Evolutionary conservation across 2,888 invertebrate genomes (phyloP), one percentile per base, ranked within the genome.

Genomic region (Lapara coniferarum): DNA sequence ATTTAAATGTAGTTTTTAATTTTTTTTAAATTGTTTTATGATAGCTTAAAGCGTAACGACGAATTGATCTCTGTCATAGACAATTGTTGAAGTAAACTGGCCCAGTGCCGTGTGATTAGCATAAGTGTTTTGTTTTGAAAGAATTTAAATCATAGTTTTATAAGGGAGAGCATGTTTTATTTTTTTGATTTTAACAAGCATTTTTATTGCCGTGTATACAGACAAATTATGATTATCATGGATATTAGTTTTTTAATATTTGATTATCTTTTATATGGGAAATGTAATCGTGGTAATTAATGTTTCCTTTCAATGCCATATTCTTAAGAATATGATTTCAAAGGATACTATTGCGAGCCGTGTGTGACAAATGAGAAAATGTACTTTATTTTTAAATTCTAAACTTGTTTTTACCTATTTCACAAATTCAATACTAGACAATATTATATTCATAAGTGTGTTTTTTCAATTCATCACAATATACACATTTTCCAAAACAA

Each of bases 31-130:
- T 80, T 79, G 83, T 87, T 88, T 88, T 87, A 85, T 86, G 80
- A 86, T 89, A 87, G 91, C 90, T 90, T 53, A 85, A 92, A 91
- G 92, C 92, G 82, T 82, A 81, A 83, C 86, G 91, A 92, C 91
- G 86, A 88, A 89, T 87, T 85, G 87, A 90, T 91, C 88, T 90
- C 85, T 77, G 75, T 79, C 76, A 80, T 77, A 86, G 85, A 85
- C 84, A 86, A 88, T 92, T 92, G 93, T 93, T 93, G 93, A 89
- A 90, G 92, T 92, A 88, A 93, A 91, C 88, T 70, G 85, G 87
- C 85, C 79, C 46, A 77, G 80, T 66, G 85, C 87, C 87, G 70
- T 74, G 74, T 76, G 79, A 75, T 75, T 81, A 82, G 75, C 67
- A 75, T 85, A 86, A 81, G 83, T 78, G 78, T 71, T 74, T 80